Conservation (phyloP, 2,113 vertebrate genomes). For the Pituophis catenifer region DNA sequence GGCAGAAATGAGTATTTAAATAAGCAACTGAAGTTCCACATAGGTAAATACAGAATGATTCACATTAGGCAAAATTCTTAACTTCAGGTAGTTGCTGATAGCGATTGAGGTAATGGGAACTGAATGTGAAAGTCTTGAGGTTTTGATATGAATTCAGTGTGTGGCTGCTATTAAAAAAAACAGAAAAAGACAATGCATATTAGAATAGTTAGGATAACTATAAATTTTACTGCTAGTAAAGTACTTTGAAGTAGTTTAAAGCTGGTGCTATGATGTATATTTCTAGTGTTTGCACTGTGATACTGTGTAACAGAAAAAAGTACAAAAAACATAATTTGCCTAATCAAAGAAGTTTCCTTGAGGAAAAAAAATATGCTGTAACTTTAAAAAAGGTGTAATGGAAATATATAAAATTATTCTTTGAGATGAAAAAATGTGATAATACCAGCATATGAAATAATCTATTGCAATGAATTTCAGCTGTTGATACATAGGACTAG, state of each 20-base stretch:
- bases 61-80: neutral
- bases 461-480: neutral
- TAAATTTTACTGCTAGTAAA: neutral
- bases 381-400: neutral
- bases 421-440: neutral
- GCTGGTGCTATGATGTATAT: neutral
- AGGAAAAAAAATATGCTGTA: neutral
- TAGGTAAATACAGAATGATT: neutral
- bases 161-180: neutral
- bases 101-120: neutral
- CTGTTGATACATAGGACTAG: neutral
- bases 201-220: neutral
- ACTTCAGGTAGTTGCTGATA: neutral
- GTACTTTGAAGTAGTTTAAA: neutral
- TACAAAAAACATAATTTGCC: neutral
- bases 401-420: neutral
- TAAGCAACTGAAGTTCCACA: neutral
- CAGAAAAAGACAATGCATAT: neutral
- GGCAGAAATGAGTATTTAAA: neutral
- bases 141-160: neutral
- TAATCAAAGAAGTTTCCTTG: neutral
- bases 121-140: neutral
- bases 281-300: neutral
- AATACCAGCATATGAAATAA: neutral
- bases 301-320: neutral